Base-by-base conservation (phyloP, 2,113 vertebrate genomes). In the Oncorhynchus masou region DNA sequence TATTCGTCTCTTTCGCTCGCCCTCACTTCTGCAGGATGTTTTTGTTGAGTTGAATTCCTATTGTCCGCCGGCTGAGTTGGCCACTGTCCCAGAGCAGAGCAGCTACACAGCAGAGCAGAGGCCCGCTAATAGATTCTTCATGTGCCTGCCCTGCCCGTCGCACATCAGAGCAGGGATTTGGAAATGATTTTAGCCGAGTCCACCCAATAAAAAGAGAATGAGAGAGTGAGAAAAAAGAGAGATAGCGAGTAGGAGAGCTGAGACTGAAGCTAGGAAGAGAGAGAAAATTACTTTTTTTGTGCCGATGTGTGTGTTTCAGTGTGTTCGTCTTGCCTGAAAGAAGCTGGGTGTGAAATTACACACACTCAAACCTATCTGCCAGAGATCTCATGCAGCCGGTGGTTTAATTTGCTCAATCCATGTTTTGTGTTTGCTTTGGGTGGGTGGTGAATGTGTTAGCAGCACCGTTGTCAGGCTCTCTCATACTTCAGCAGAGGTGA, bases 81-180 rank as follows among this genome's bases (percentile, higher is more conserved):
- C 92, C 79, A 83, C 81, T 76, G 85, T 93, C 93, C 92, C 90
- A 91, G 89, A 82, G 84, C 83, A 84, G 86, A 83, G 85, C 88
- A 85, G 75, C 82, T 51, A 15, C 2, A 67, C 24, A 31, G 27
- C 12, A 70, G 80, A 83, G 86, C 88, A 87, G 87, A 88, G 86
- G 84, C 89, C 93, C 91, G 88, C 89, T 92, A 93, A 93, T 93
- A 92, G 92, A 87, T 93, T 92, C 93, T 94, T 92, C 93, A 92
- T 94, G 93, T 93, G 91, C 90, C 83, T 90, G 59, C 48, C 59
- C 67, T 68, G 62, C 57, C 54, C 74, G 66, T 76, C 71, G 70
- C 73, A 83, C 71, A 80, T 82, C 79, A 78, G 77, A 74, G 75
- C 80, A 78, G 85, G 82, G 83, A 87, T 85, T 87, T 87, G 80